phyloP scores from a whole-genome alignment of 2,888 invertebrate genomes.

The Tenthredo distinguenda region DNA sequence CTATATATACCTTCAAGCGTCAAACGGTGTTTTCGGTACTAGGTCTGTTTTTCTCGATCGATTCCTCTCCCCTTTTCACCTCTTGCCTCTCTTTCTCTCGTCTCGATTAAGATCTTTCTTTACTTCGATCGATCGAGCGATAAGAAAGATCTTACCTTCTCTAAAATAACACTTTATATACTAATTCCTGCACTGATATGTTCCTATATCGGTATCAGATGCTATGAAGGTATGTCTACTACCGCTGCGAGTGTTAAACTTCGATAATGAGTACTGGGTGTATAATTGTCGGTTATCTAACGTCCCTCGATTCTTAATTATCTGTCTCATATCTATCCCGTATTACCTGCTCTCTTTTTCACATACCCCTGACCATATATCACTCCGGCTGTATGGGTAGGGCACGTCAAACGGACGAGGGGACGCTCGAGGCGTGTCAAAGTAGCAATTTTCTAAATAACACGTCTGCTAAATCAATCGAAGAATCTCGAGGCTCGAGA shows the following conservation, averaged over 20 bases:
- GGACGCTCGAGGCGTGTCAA: slow-evolving; percentile 45
- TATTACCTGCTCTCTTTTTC: background rate
- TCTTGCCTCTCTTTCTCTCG: background rate
- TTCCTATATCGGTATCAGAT: background rate
- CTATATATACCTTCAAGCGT: slow-evolving; percentile 44
- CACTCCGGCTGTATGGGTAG: slow-evolving; percentile 3
- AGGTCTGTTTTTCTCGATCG: slow-evolving; percentile 10
- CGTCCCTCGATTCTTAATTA: slow-evolving; percentile 28
- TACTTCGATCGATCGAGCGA: background rate
- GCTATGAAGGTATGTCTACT: background rate
- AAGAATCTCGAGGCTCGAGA: background rate
- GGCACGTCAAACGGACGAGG: background rate
- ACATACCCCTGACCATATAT: slow-evolving; percentile 39
- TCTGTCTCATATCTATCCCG: background rate
- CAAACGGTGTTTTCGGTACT: slow-evolving; percentile 49
- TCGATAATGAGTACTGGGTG: slow-evolving; percentile 9
- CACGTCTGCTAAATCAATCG: slow-evolving; percentile 37
- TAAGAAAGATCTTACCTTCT: background rate
- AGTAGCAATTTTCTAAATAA: slow-evolving; percentile 44
- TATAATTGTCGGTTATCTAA: slow-evolving; percentile 20
- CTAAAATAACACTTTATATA: background rate
- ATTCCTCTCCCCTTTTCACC: background rate
- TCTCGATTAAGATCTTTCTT: slow-evolving; percentile 38
- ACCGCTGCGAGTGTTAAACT: slow-evolving; percentile 27
- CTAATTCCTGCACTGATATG: background rate